phyloP scores from a whole-genome alignment of 2,888 invertebrate genomes.

The Stomorhina lunata region DNA sequence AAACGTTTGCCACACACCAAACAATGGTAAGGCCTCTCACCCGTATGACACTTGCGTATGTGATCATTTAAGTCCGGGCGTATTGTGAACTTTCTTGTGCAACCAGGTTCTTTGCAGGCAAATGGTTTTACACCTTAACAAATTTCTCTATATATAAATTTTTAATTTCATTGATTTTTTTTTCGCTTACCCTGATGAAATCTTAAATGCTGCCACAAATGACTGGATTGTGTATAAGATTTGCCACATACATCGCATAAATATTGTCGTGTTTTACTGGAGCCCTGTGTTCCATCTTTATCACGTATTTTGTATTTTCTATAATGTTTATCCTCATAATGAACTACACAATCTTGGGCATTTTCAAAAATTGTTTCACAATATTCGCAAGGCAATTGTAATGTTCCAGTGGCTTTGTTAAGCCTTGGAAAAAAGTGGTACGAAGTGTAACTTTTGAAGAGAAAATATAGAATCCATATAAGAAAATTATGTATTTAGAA shows the following conservation, averaged over 20 bases:
- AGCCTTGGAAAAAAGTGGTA: conserved; percentile 78
- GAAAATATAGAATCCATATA: neutral
- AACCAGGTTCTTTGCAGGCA: conserved; percentile 83
- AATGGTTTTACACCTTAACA: conserved; percentile 83
- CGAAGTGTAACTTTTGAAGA: conserved; percentile 71
- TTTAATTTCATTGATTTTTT: neutral
- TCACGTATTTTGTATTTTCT: conserved; percentile 80
- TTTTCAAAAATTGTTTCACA: conserved; percentile 75
- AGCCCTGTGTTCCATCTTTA: conserved; percentile 71
- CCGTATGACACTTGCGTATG: conserved; percentile 84
- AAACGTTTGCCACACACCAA: conserved; percentile 83
- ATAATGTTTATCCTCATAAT: conserved; percentile 83
- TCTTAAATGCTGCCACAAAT: conserved; percentile 84
- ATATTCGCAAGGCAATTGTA: conserved; percentile 77
- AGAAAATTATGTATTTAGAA: no score
- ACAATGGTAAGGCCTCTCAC: conserved; percentile 84
- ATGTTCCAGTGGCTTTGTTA: conserved; percentile 66
- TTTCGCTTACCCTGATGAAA: conserved; percentile 82
- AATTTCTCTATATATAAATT: neutral
- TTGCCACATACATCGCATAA: conserved; percentile 84
- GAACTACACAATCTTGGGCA: conserved; percentile 77
- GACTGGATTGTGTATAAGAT: conserved; percentile 83
- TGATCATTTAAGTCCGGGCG: conserved; percentile 84
- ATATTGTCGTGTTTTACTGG: conserved; percentile 79
- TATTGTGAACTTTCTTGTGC: conserved; percentile 83